Base-by-base conservation (phyloP, 2,113 vertebrate genomes). In the Sapayoa aenigma region DNA sequence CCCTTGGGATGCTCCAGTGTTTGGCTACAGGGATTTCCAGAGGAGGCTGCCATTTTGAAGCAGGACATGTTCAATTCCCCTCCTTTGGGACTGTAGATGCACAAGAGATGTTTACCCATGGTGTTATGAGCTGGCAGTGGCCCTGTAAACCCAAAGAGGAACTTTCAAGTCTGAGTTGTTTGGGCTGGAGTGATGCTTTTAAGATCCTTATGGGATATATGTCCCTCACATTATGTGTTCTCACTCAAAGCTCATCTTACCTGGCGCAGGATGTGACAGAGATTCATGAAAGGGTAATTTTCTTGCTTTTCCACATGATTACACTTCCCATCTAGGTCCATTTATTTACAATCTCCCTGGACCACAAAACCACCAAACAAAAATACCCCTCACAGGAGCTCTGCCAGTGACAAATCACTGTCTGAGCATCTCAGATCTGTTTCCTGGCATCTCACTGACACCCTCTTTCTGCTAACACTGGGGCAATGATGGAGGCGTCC, bases 271-370 rank as follows among this genome's bases (percentile, higher is more conserved):
- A 11, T 62, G 22, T 68, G 74, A 88, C 44, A 73, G 78, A 81
- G 66, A 90, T 33, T 76, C 52, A 25, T 28, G 33, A 81, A 49
- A 58, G 49, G 39, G 24, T 92, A 31, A 52, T 75, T 73, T 76
- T 77, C 24, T 39, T 68, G 87, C 52, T 73, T 87, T 87, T 90
- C 78, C 69, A 63, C 68, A 39, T 44, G 74, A 63, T 90, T 73
- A 30, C 65, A 42, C 63, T 73, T 72, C 58, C 67, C 14, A 56
- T 86, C 46, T 2, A 3, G 19, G 66, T 69, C 66, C 33, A 37
- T 56, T 74, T 89, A 74, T 71, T 74, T 63, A 60, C 14, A 13
- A 17, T 75, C 50, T 79, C 56, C 60, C 46, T 44, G 22, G 41
- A 53, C 60, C 0, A 87, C 67, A 75, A 84, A 80, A 56, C 15